Evolutionary conservation across 2,113 vertebrate species (phyloP).

Genomic region (Sterrhoptilus dennistouni): DNA sequence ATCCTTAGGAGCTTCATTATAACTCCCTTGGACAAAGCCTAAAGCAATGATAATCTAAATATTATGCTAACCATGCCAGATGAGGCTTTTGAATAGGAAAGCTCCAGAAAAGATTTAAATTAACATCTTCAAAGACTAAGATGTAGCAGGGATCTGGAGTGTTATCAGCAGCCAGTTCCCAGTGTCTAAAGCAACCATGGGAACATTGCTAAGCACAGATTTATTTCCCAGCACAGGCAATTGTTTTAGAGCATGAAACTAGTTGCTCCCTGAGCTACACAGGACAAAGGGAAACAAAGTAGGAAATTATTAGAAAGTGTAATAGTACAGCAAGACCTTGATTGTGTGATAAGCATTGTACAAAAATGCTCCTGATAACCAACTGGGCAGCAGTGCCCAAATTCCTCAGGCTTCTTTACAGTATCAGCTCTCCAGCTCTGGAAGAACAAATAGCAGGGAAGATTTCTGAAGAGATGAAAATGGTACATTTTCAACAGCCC

Average conservation of each 20-base stretch:
- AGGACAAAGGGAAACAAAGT: not conserved
- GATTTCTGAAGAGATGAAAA: conserved; percentile 12
- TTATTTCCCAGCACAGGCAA: not conserved
- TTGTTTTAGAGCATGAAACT: not conserved
- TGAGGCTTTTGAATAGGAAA: not conserved
- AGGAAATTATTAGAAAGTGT: not conserved
- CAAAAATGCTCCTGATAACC: not conserved
- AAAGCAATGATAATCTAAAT: not conserved
- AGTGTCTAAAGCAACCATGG: rapidly evolving
- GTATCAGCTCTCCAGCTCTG: not conserved
- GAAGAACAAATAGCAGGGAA: conserved; percentile 39
- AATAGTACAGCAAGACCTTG: not conserved
- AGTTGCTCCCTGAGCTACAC: not conserved
- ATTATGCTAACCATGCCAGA: not conserved
- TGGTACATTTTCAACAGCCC: conserved; percentile 5
- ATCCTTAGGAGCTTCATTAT: not conserved
- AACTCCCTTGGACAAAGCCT: not conserved
- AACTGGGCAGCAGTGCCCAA: not conserved
- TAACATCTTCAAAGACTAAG: not conserved
- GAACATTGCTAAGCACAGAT: not conserved
- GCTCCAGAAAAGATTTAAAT: not conserved
- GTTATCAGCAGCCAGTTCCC: not conserved
- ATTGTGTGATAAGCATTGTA: not conserved
- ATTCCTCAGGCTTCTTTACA: not conserved
- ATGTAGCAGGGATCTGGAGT: not conserved